Evolutionary conservation across 2,888 invertebrate genomes (phyloP), one percentile per base, ranked within the genome.

Genomic region (Cryptocheilus praepositus): DNA sequence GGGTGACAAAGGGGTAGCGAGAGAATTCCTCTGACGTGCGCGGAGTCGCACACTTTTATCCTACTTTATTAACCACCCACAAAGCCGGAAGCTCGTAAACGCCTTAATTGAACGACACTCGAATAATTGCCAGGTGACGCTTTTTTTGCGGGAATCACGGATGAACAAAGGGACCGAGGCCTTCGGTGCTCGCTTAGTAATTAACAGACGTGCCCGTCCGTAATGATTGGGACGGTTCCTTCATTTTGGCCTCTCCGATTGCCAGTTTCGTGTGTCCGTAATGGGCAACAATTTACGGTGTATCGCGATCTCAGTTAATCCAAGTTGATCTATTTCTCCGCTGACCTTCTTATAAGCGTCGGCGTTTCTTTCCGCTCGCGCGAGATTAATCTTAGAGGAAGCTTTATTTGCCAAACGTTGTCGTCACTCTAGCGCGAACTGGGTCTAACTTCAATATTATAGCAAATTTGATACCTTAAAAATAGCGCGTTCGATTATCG

Each of bases 71-170:
- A 63, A 21, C 19, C 52, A 56, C 28, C 53, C 36, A 16, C 44
- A 43, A 67, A 52, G 53, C 22, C 53, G 46, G 19, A 36, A 54
- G 51, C 45, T 55, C 52, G 57, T 53, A 60, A n/a, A 45, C 44
- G 60, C 52, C 59, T 68, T 64, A 64, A 68, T 68, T 60, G 64
- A 64, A 68, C 60, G 60, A 57, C 56, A 43, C 51, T 56, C 64
- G 64, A 56, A 64, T 64, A 51, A 68, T 36, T 56, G 55, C 60
- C 46, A 36, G 59, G 59, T 53, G 28, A 45, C 28, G 62, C 62
- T 55, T 52, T 55, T 52, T 55, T 46, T 56, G n/a, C 57, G 62
- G 46, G 46, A 53, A 57, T 45, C 46, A 16, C 43, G 36, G 53
- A 19, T 22, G 22, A 19, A 56, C 52, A 57, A 58, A 63, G 52